phyloP scores from a whole-genome alignment of 2,797 vertebrate species.

The Anniella stebbinsi region DNA sequence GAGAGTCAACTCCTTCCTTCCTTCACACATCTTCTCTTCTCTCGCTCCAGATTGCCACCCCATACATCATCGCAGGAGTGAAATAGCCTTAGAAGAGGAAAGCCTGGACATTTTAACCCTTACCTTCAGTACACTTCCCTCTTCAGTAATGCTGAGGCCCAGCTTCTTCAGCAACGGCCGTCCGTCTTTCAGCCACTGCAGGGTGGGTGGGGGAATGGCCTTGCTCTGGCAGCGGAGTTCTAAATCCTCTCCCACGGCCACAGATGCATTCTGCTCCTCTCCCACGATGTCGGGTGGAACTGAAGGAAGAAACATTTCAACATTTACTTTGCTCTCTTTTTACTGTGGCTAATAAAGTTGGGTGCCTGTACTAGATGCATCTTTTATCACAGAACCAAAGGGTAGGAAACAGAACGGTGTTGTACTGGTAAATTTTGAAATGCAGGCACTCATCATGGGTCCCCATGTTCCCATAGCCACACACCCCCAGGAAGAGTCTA shows the following conservation, averaged over 20 bases:
- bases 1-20: no score
- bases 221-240: slow-evolving; percentile 90
- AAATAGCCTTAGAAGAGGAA: rapidly evolving
- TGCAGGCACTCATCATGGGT: no score
- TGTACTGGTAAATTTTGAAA: no score
- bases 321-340: neutral
- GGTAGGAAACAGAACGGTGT: neutral
- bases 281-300: slow-evolving; percentile 96
- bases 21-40: no score
- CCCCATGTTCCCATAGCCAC: no score
- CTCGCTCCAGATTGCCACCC: no score
- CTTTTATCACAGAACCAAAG: neutral
- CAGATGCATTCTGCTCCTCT: slow-evolving; percentile 92
- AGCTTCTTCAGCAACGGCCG: slow-evolving; percentile 86
- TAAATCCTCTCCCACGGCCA: slow-evolving; percentile 82
- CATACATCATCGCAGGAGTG: no score
- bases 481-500: no score
- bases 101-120: rapidly evolving
- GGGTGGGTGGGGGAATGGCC: slow-evolving; percentile 87
- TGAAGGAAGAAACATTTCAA: slow-evolving; percentile 65
- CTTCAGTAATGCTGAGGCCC: slow-evolving; percentile 84
- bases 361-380: no score
- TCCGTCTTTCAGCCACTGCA: slow-evolving; percentile 91
- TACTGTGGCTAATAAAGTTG: neutral
- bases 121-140: slow-evolving; percentile 88